Percentiles rank a stretch among this genome's conserved stretches.
phyloP scores from a whole-genome alignment of 2,113 vertebrate species.

The Sinocyclocheilus maitianheensis region DNA sequence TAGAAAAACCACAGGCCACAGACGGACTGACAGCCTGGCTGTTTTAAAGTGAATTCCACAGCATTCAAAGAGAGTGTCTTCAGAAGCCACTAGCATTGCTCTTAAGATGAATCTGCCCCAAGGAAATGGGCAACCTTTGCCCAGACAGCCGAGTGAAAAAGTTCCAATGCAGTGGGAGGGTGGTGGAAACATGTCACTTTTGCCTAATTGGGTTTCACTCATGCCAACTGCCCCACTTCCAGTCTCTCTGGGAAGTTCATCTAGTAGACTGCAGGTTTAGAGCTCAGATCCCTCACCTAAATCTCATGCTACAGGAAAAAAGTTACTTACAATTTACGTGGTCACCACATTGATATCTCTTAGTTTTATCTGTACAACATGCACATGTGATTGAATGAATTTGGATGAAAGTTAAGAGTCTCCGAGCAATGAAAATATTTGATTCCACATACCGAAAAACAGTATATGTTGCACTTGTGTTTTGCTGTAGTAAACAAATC shows the following conservation, averaged over 20 bases:
- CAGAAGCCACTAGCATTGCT: slow-evolving; percentile 45
- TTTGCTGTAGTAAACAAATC: background rate
- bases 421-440: background rate
- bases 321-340: slow-evolving; percentile 1
- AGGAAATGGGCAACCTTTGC: slow-evolving; percentile 41
- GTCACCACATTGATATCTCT: background rate
- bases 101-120: slow-evolving; percentile 38
- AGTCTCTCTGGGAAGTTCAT: slow-evolving; percentile 35
- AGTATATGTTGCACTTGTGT: background rate
- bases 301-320: slow-evolving; percentile 12
- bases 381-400: background rate
- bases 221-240: slow-evolving; percentile 14
- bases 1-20: background rate
- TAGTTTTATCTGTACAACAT: background rate
- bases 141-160: slow-evolving; percentile 14
- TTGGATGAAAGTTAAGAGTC: background rate
- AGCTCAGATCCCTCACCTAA: slow-evolving; percentile 18
- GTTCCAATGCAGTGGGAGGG: slow-evolving; percentile 10
- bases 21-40: background rate
- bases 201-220: slow-evolving; percentile 42
- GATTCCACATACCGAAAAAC: background rate
- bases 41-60: slow-evolving; percentile 11
- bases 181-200: slow-evolving; percentile 44
- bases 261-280: background rate
- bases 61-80: slow-evolving; percentile 17